Evolutionary conservation across 2,888 invertebrate genomes (phyloP).

Genomic region (Microdon myrmicae): DNA sequence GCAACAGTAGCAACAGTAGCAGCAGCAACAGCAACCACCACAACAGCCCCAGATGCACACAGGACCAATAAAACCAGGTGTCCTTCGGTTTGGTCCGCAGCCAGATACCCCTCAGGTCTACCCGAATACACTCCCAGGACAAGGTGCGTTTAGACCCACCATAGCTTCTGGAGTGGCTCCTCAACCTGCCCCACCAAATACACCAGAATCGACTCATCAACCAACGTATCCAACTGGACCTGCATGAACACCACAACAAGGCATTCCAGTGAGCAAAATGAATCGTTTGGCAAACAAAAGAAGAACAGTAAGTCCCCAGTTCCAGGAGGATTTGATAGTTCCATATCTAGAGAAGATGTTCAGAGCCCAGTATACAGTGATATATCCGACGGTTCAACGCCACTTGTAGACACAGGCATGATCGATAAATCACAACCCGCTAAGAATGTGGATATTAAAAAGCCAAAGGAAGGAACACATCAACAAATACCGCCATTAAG

Average conservation of each 20-base stretch:
- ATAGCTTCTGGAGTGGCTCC: conserved; percentile 55
- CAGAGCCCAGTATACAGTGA: conserved; percentile 97
- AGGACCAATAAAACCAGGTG: conserved; percentile 71
- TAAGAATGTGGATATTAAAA: conserved; percentile 70
- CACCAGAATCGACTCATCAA: conserved; percentile 59
- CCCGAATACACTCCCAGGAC: conserved; percentile 33
- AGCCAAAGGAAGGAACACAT: conserved; percentile 71
- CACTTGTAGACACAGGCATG: conserved; percentile 74
- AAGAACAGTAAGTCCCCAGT: conserved; percentile 81
- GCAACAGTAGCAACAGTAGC: conserved; percentile 8
- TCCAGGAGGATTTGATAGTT: conserved; percentile 64
- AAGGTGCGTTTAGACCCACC: conserved; percentile 49
- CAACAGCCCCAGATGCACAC: conserved; percentile 54
- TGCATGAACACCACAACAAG: conserved; percentile 36
- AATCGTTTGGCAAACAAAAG: conserved; percentile 69
- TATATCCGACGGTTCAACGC: conserved; percentile 93
- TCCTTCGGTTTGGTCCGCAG: conserved; percentile 71
- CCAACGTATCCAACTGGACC: conserved; percentile 54
- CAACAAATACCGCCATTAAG: conserved; percentile 73
- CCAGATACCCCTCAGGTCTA: conserved; percentile 47
- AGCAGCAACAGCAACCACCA: too few relatives aligned
- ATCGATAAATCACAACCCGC: conserved; percentile 63
- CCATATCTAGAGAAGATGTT: conserved; percentile 77
- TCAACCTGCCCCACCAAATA: conserved; percentile 46
- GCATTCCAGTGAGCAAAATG: conserved; percentile 69